Conservation (phyloP, 2,888 invertebrate genomes). For the Drosophila suboccidentalis region DNA sequence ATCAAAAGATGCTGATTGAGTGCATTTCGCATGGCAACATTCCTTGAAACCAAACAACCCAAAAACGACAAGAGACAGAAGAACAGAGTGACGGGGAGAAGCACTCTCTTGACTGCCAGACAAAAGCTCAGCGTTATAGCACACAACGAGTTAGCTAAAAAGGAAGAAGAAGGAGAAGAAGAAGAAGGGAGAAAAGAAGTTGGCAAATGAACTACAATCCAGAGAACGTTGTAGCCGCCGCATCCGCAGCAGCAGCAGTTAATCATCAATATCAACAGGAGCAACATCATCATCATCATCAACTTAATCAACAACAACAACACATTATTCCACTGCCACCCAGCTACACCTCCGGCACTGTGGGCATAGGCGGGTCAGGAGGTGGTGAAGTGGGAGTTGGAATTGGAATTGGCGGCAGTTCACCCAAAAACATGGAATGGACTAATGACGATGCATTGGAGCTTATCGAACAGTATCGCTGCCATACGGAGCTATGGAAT, state of each 20-base stretch:
- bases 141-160: constrained; percentile 37
- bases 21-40: constrained; percentile 77
- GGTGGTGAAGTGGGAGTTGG: constrained; percentile 17
- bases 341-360: constrained; percentile 31
- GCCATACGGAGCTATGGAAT: constrained; percentile 85
- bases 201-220: constrained; percentile 80
- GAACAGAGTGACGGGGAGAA: neutral
- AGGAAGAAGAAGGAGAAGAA: neutral
- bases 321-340: constrained; percentile 63
- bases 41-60: constrained; percentile 48
- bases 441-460: constrained; percentile 85
- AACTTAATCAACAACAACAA: constrained; percentile 6
- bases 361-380: constrained; percentile 16
- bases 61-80: constrained; percentile 13
- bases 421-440: constrained; percentile 84
- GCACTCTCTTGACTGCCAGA: constrained; percentile 17
- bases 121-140: constrained; percentile 38
- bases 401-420: constrained; percentile 48
- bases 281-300: constrained; percentile 29
- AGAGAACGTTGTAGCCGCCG: constrained; percentile 66
- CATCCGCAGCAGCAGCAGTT: constrained; percentile 40
- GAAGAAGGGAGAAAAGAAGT: neutral
- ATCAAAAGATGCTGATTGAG: constrained; percentile 68
- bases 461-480: constrained; percentile 84
- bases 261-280: constrained; percentile 33